Conservation (phyloP, 1,140 invertebrate species). For the Apis mellifera region DNA sequence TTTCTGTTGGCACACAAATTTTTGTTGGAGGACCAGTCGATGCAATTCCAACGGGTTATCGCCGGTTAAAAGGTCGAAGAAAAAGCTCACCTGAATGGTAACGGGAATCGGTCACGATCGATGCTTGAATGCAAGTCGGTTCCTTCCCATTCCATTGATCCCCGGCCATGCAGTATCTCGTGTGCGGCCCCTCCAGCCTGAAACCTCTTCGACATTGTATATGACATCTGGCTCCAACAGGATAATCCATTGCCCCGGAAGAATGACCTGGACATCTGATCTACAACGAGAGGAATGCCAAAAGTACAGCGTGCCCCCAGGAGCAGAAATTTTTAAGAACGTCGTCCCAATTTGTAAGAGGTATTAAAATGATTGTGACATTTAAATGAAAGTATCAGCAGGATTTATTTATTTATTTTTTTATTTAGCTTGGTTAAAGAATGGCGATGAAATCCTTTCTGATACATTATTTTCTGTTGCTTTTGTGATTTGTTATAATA, state of each 20-base stretch:
- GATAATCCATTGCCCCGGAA: constrained; percentile 72
- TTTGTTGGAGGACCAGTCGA: neutral
- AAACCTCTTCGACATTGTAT: constrained; percentile 82
- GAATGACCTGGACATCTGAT: constrained; percentile 75
- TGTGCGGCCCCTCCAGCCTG: constrained; percentile 80
- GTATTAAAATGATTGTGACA: neutral
- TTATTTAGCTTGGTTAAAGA: too few relatives aligned
- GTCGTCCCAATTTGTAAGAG: neutral
- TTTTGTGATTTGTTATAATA: too few relatives aligned
- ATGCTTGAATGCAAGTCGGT: constrained; percentile 76
- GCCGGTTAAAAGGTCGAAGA: neutral
- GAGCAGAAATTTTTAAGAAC: neutral
- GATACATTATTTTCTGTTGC: too few relatives aligned
- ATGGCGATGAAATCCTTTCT: too few relatives aligned
- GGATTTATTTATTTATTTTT: neutral
- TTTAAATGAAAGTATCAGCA: neutral
- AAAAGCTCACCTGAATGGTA: constrained; percentile 65
- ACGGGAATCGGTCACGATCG: constrained; percentile 53
- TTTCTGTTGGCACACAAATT: neutral
- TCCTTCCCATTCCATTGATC: constrained; percentile 82
- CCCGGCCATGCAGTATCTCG: constrained; percentile 78
- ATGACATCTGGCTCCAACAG: constrained; percentile 82
- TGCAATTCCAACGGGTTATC: neutral
- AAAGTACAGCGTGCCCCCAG: constrained; percentile 10
- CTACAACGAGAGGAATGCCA: constrained; percentile 54